Conservation (phyloP, 2,888 invertebrate species). For the Harpagoxenus sublaevis region DNA sequence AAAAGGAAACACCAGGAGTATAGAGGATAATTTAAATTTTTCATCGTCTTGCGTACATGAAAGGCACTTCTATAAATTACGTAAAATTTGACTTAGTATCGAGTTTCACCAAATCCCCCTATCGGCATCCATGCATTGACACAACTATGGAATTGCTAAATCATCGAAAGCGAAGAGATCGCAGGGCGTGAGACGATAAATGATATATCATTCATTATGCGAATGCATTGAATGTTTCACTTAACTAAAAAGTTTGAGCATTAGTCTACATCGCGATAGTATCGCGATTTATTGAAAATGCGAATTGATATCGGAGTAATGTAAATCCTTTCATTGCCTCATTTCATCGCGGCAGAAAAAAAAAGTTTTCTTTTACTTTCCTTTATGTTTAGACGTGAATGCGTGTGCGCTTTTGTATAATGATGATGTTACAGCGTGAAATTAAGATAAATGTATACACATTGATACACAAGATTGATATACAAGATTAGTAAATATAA, state of each 20-base stretch:
- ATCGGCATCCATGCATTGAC: background rate
- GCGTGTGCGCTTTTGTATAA: background rate
- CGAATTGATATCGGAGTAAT: slow-evolving; percentile 7
- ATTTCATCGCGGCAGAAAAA: slow-evolving; percentile 11
- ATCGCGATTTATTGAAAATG: slow-evolving; percentile 46
- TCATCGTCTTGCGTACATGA: background rate
- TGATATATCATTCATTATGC: slow-evolving; percentile 14
- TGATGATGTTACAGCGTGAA: background rate
- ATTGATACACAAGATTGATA: too few species aligned
- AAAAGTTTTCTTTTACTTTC: background rate
- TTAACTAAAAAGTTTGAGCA: slow-evolving; percentile 30
- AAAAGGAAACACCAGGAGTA: background rate
- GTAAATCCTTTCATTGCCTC: slow-evolving; percentile 21
- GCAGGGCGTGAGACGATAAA: slow-evolving; percentile 37
- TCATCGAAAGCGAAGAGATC: slow-evolving; percentile 25
- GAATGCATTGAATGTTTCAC: slow-evolving; percentile 19
- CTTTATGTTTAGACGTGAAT: background rate
- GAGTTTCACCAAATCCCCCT: background rate
- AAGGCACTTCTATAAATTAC: slow-evolving; percentile 9
- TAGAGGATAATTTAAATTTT: background rate
- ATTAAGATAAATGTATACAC: background rate
- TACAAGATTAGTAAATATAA: background rate
- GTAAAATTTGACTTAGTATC: background rate
- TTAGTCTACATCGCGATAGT: background rate
- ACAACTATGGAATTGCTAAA: slow-evolving; percentile 32